phyloP scores from a whole-genome alignment of 2,888 invertebrate species.

The Pristionchus exspectatus region DNA sequence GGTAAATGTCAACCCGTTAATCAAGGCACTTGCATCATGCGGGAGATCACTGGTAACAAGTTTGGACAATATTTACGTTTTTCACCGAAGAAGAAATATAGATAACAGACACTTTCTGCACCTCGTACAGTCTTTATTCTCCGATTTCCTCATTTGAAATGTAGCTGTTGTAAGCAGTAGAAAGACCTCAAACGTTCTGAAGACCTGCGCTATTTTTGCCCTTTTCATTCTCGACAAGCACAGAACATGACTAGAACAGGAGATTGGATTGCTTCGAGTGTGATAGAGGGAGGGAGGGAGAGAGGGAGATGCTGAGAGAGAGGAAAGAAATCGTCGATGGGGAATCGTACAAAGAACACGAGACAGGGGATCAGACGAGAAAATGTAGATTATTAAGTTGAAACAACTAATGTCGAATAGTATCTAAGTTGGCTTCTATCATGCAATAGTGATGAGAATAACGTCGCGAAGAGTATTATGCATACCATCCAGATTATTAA shows the following conservation, averaged over 20 bases:
- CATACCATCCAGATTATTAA: background rate
- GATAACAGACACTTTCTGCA: background rate
- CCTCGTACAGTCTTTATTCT: background rate
- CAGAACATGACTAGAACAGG: slow-evolving; percentile 13
- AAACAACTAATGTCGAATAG: background rate
- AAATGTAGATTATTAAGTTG: background rate
- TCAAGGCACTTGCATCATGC: too few relatives aligned
- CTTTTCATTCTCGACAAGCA: background rate
- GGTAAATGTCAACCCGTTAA: too few relatives aligned
- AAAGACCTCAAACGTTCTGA: background rate
- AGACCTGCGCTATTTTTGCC: slow-evolving; percentile 17
- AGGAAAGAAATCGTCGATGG: background rate
- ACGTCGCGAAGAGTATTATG: too few relatives aligned
- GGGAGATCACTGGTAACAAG: too few relatives aligned
- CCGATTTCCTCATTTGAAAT: background rate
- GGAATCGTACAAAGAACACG: background rate
- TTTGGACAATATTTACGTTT: too few relatives aligned
- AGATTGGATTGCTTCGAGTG: slow-evolving; percentile 17
- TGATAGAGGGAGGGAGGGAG: too few relatives aligned
- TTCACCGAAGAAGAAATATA: background rate
- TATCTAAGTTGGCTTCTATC: background rate
- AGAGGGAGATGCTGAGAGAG: background rate
- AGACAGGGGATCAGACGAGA: background rate
- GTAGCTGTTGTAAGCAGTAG: background rate
- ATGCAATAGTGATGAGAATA: too few relatives aligned